Conservation (phyloP, 2,113 vertebrate species). For the Pholis gunnellus region DNA sequence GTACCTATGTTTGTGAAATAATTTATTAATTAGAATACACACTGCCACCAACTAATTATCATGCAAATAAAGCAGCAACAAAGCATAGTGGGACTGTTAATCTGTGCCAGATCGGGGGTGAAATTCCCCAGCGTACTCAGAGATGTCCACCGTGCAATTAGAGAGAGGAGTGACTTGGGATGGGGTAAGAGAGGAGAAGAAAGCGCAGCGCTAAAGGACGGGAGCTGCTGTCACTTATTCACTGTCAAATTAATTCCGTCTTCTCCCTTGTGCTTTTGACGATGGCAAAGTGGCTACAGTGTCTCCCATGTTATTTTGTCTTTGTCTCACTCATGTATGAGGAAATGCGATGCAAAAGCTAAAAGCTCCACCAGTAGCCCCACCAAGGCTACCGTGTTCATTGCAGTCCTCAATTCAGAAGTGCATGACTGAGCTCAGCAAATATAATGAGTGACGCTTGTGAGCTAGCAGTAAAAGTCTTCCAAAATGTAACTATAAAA, state of each 20-base stretch:
- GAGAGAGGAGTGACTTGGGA: slow-evolving; percentile 65
- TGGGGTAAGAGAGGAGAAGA: slow-evolving; percentile 53
- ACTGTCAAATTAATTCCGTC: slow-evolving; percentile 92
- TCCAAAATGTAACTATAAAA: neutral
- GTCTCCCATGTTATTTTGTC: slow-evolving; percentile 34
- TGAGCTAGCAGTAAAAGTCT: neutral
- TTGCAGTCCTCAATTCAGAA: neutral
- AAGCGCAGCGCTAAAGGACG: slow-evolving; percentile 78
- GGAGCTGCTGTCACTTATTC: slow-evolving; percentile 87
- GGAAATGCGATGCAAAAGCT: slow-evolving; percentile 83
- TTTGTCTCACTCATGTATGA: slow-evolving; percentile 67
- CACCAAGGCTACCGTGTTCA: neutral
- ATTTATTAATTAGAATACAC: slow-evolving; percentile 86
- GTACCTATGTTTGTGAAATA: slow-evolving; percentile 80
- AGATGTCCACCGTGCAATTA: slow-evolving; percentile 89
- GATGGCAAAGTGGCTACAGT: slow-evolving; percentile 66
- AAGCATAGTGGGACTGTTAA: slow-evolving; percentile 82
- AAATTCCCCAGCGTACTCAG: slow-evolving; percentile 87
- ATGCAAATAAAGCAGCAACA: slow-evolving; percentile 87
- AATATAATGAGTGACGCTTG: neutral
- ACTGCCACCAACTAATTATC: slow-evolving; percentile 87
- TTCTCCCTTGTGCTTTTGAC: slow-evolving; percentile 76
- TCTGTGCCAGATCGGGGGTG: slow-evolving; percentile 78
- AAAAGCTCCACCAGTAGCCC: neutral
- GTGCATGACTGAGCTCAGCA: neutral